Conservation (phyloP, 23 tunicate species). For the Styela plicata region DNA sequence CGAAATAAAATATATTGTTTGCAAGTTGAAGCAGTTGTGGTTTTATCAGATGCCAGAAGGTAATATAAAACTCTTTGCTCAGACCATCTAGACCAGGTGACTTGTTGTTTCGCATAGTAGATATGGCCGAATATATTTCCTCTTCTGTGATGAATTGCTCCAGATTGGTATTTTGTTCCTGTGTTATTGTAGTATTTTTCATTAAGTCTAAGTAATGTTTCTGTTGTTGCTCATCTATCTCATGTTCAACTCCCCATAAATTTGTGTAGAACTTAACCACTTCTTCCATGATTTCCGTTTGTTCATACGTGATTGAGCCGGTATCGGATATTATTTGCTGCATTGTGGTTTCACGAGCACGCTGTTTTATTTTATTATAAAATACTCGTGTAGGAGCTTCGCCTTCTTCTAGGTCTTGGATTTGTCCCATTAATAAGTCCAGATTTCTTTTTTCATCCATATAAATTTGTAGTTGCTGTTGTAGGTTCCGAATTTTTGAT, state of each 20-base stretch:
- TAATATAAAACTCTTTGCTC: background rate
- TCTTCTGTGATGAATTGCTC: background rate
- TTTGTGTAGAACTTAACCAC: background rate
- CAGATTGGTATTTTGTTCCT: background rate
- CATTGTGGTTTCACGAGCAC: background rate
- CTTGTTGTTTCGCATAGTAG: background rate
- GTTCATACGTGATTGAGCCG: background rate
- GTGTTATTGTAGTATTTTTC: background rate
- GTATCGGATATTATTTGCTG: background rate
- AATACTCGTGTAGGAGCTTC: background rate
- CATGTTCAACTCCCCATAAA: background rate
- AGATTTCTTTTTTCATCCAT: background rate
- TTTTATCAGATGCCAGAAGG: background rate
- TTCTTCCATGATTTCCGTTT: background rate
- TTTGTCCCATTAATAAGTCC: background rate
- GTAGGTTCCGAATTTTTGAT: background rate
- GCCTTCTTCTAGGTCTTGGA: background rate
- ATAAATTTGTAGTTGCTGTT: background rate
- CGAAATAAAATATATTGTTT: background rate
- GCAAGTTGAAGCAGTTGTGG: background rate
- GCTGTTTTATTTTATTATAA: background rate
- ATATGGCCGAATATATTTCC: background rate
- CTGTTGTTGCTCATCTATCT: background rate
- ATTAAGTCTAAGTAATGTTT: background rate
- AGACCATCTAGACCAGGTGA: background rate